These are phyloP conservation scores for Drosophila quadrilineata DNA, from an alignment of 1,140 invertebrate species.

Conservation along the genomic window DNA sequence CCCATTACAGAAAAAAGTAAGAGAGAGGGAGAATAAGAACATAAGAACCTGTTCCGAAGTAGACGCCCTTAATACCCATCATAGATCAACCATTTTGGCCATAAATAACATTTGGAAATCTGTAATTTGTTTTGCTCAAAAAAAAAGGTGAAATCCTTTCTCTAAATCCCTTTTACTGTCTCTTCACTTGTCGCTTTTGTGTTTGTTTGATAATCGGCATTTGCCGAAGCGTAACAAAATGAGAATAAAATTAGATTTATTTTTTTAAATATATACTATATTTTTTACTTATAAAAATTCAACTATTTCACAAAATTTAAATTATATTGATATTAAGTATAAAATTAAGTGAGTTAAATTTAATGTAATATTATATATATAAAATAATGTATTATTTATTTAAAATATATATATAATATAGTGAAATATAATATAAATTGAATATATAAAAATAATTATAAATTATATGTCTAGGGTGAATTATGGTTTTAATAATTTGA, in stretches of 20 bases:
- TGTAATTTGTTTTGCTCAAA: constrained; percentile 75
- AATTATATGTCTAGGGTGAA: no score
- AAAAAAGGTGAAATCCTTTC: constrained; percentile 70
- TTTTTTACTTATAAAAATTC: no score
- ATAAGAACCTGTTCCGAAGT: constrained; percentile 2
- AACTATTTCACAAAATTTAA: no score
- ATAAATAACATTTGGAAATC: constrained; percentile 73
- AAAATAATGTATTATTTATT: no score
- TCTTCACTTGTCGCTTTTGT: constrained; percentile 29
- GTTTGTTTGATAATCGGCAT: constrained; percentile 1
- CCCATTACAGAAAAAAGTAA: not conserved
- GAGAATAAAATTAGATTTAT: constrained; percentile 24
- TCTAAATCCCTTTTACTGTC: constrained; percentile 35
- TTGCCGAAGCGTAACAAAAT: constrained; percentile 11
- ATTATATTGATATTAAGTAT: no score
- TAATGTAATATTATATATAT: no score
- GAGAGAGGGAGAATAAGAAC: constrained; percentile 9
- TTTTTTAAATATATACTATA: constrained; percentile 11
- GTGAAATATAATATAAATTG: no score
- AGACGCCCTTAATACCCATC: constrained; percentile 66
- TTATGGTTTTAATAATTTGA: no score
- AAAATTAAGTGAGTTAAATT: no score
- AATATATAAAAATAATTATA: no score
- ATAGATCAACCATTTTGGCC: constrained; percentile 76
- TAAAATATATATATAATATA: no score